Evolutionary conservation across 2,113 vertebrate genomes (phyloP), one percentile per base, ranked within the genome.

Genomic region (Spilogale gracilis): DNA sequence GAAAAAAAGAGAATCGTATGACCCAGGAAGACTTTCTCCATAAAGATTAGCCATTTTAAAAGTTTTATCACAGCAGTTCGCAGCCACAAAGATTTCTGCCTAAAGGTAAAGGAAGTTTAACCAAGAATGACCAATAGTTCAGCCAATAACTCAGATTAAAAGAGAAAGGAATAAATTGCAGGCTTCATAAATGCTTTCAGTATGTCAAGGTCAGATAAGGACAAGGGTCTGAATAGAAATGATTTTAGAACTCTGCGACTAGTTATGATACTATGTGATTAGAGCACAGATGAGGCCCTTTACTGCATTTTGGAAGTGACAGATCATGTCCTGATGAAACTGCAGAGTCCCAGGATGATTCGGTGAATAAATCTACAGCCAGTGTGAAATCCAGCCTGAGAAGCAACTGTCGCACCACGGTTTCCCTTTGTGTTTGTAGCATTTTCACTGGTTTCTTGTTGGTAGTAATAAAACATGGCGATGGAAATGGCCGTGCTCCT

Each of bases 201-300:
- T 98, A 98, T 97, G 98, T 98, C 98, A 98, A 98, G 98, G 98
- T 98, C 98, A 98, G 91, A 93, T 98, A 98, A 99, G 97, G 98
- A 98, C 97, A 95, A 97, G 89, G 95, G 88, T 94, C 94, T 98
- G 97, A 97, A 97, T 87, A 95, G 89, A 94, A 98, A 71, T 95
- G 78, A 97, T 98, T 97, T 95, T 91, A 89, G 89, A 97, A 97
- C 96, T 97, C 97, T 67, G 91, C 97, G 98, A 96, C 91, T 97
- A 95, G 82, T 97, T 93, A 79, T 63, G 97, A 97, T 98, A 96
- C 87, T 93, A 65, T 97, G 94, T 94, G 96, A 98, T 98, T 98
- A 97, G 94, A 97, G 84, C 30, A 0, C 97, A 97, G 98, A 98
- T 93, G 86, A 98, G 95, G 80, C 93, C 92, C 97, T 94, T 96